A percentile compares a stretch with the other conserved stretches of the same genome.
Conservation (phyloP, 2,113 vertebrate genomes). For the Cichladusa arquata region DNA sequence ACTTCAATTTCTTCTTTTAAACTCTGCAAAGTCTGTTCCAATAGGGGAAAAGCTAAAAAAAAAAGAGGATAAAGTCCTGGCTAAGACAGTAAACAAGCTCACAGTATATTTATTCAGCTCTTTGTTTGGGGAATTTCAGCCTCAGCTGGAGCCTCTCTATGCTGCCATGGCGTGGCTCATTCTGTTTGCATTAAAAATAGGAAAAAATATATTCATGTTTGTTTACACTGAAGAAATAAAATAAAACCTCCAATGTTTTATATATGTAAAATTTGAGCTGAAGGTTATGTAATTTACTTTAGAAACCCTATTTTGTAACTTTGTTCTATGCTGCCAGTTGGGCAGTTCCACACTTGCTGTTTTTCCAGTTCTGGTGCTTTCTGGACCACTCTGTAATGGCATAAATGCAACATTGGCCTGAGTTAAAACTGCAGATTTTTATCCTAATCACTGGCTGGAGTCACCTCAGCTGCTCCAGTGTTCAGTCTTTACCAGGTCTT, state of each 20-base stretch:
- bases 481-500: not conserved
- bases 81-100: not conserved
- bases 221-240: not conserved
- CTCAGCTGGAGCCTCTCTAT: not conserved
- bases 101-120: not conserved
- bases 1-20: not conserved
- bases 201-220: not conserved
- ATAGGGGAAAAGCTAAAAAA: not conserved
- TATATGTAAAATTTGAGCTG: not conserved
- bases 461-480: not conserved
- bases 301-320: not conserved
- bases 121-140: not conserved
- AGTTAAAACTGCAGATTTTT: not conserved
- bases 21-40: not conserved
- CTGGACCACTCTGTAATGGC: not conserved
- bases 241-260: not conserved
- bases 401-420: not conserved
- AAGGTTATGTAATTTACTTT: not conserved
- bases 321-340: not conserved
- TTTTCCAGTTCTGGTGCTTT: not conserved
- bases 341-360: fast-evolving
- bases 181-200: not conserved
- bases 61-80: not conserved
- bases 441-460: not conserved
- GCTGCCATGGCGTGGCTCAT: not conserved